Conservation (phyloP, 2,113 vertebrate genomes). For the Ginglymostoma cirratum region DNA sequence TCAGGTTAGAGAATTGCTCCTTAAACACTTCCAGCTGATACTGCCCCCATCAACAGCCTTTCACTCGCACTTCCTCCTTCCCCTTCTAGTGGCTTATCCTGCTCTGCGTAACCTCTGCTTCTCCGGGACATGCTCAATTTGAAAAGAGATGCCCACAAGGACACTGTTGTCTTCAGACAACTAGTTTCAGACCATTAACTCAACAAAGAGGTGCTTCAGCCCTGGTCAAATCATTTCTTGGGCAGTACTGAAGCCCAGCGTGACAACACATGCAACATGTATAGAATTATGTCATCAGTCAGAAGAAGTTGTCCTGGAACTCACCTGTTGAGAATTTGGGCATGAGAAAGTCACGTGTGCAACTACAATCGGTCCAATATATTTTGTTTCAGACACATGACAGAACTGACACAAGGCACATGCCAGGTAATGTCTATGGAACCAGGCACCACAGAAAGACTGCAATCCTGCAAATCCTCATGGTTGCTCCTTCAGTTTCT, state of each 20-base stretch:
- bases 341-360: neutral
- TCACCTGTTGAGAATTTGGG: neutral
- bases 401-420: too few species aligned
- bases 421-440: too few species aligned
- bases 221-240: neutral
- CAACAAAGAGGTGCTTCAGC: neutral
- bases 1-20: too few species aligned
- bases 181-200: neutral
- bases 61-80: neutral
- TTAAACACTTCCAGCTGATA: too few species aligned
- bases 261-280: neutral
- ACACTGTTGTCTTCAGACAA: neutral
- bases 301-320: neutral
- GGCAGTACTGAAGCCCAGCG: neutral
- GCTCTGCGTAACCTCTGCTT: neutral
- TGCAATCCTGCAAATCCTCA: too few species aligned
- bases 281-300: neutral
- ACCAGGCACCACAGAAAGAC: too few species aligned
- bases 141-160: neutral
- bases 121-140: neutral
- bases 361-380: neutral
- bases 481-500: too few species aligned
- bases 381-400: too few species aligned
- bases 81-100: neutral
- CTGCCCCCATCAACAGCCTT: too few species aligned